Percentiles rank a stretch among this genome's conserved stretches.
Conservation (phyloP, 2,888 invertebrate genomes). For the Tenthredo livida region DNA sequence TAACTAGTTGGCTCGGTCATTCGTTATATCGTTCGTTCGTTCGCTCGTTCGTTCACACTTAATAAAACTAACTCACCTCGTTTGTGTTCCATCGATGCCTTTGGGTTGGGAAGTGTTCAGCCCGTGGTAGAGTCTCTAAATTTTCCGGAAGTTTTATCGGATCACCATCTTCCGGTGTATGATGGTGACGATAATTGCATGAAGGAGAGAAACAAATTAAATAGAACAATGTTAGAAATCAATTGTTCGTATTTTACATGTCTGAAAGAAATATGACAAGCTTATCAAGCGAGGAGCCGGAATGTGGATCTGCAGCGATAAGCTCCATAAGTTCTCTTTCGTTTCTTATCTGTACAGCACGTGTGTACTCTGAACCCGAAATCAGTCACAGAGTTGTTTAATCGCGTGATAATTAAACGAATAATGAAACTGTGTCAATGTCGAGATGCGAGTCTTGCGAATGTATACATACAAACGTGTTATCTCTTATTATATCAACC, state of each 20-base stretch:
- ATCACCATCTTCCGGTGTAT: conserved; percentile 85
- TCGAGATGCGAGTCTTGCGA: neutral
- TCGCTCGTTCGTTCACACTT: conserved; percentile 9
- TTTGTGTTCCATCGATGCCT: conserved; percentile 99
- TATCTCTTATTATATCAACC: conserved; percentile 6
- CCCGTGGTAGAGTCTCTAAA: conserved; percentile 95
- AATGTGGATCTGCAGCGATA: neutral
- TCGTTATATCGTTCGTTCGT: neutral
- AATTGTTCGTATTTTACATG: neutral
- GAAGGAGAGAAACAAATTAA: conserved; percentile 16
- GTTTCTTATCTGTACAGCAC: neutral
- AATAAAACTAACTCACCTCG: conserved; percentile 85
- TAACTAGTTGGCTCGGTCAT: neutral
- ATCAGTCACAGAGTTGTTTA: neutral
- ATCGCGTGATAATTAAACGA: neutral
- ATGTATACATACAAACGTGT: neutral
- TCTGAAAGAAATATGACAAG: neutral
- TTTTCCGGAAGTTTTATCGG: conserved; percentile 96
- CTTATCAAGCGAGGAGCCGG: neutral
- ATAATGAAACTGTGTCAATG: conserved; percentile 33
- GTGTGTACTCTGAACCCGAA: conserved; percentile 19
- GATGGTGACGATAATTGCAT: conserved; percentile 56
- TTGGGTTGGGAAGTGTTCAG: conserved; percentile 96
- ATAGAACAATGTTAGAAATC: neutral
- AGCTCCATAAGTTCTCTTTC: neutral